Base-by-base conservation (phyloP, 30 jellyfish, hydroid and myxozoan genomes). In the Aurelia sp. region DNA sequence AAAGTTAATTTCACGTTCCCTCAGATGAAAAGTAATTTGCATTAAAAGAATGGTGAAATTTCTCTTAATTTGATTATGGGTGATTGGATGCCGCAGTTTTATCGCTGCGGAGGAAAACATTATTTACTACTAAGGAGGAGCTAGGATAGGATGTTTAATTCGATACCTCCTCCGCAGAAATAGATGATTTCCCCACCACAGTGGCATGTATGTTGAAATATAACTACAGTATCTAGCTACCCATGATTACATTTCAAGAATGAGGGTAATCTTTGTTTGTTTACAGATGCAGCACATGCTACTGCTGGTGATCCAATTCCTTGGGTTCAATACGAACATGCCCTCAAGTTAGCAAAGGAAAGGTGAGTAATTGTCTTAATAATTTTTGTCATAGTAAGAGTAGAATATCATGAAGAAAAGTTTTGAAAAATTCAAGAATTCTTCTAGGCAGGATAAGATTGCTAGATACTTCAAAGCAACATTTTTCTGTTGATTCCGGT, bases 241-340 rank as follows among this genome's bases (percentile, higher is more conserved):
- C 33, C 33, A 27, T 27, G 33, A 27, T 27, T 27, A 0, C 33
- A 27, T 27, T 66, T 31, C 55, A 20, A 21, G 78, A 21, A 6
- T 21, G 11, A 18, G n/a, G 3, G 1, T 18, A 3, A 47, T 30
- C 40, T 33, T 18, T 20, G 9, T 33, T 33, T 55, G 47, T 53
- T 37, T 70, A 19, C 63, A 82, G 91, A 69, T 41, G 91, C 83
- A 10, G 73, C 85, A 0, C 91, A 82, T 71, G 81, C 91, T 31
- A 82, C 91, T 18, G 73, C 85, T 82, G 98, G 98, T 22, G 98
- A 92, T 33, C 74, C 71, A 81, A 92, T 92, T 37, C 81, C 82
- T 10, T 92, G 98, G 98, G 81, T 59, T 11, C 66, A 79, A 47
- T 86, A 74, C 69, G 90, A 74, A 12, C 74, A 82, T 11, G 98